These are phyloP conservation scores for Ciona savignyi DNA, from an alignment of 23 tunicate genomes.

Conservation along the genomic window DNA sequence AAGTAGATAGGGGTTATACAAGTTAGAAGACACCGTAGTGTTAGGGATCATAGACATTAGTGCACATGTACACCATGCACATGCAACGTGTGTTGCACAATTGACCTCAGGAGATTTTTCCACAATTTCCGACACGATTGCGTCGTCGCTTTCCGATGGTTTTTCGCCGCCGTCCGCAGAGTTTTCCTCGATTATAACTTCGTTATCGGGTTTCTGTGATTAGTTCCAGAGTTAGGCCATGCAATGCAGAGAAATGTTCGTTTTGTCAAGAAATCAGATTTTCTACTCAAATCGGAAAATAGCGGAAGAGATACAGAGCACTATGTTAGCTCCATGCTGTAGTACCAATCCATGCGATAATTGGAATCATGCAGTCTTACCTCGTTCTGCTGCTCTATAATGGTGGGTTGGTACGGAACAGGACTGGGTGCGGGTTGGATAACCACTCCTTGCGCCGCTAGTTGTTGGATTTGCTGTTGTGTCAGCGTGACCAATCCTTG, in stretches of 20 bases:
- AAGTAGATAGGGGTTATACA: too few relatives aligned
- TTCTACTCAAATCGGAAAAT: too few relatives aligned
- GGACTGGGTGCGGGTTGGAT: constrained; percentile 35
- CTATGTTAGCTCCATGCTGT: too few relatives aligned
- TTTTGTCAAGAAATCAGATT: too few relatives aligned
- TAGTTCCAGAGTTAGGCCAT: neutral
- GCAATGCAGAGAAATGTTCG: neutral
- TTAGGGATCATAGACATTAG: too few relatives aligned
- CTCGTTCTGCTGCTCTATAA: constrained; percentile 15
- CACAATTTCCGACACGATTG: neutral
- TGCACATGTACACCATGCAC: too few relatives aligned
- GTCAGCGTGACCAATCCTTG: constrained; percentile 61
- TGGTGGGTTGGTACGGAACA: constrained; percentile 11
- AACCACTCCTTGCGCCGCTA: constrained; percentile 80
- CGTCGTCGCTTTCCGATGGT: neutral
- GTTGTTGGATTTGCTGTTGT: constrained; percentile 78
- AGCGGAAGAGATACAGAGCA: too few relatives aligned
- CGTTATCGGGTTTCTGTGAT: neutral
- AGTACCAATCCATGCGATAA: too few relatives aligned
- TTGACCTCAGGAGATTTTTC: neutral
- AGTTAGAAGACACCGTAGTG: too few relatives aligned
- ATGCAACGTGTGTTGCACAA: too few relatives aligned
- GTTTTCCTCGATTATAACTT: neutral
- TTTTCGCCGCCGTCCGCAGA: neutral
- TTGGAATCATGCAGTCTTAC: too few relatives aligned